Percentiles rank a stretch among this genome's conserved stretches.
Evolutionary conservation across 2,113 vertebrate species (phyloP).

Genomic region (Puma concolor): DNA sequence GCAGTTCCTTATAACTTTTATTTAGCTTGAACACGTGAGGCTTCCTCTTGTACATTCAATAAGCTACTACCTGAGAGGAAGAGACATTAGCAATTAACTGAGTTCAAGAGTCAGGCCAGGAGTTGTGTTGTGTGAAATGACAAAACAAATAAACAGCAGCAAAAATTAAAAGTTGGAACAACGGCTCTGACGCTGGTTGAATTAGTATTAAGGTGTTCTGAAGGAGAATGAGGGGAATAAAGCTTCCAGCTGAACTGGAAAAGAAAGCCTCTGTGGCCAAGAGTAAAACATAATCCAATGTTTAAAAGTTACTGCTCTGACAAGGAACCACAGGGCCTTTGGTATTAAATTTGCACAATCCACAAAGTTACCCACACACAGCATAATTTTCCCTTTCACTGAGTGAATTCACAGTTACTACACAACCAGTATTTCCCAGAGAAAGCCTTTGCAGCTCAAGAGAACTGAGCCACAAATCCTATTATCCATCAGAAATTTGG

Average conservation of each 20-base stretch:
- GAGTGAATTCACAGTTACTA: neutral
- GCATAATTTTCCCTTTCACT: neutral
- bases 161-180: neutral
- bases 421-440: neutral
- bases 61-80: neutral
- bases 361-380: neutral
- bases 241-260: neutral
- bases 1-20: neutral
- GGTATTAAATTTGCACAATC: neutral
- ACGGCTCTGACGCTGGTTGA: neutral
- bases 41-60: neutral
- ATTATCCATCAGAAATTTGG: neutral
- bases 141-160: neutral
- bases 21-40: neutral
- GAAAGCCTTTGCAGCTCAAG: neutral
- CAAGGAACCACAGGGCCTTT: neutral
- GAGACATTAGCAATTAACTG: neutral
- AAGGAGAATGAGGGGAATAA: neutral
- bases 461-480: neutral
- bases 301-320: neutral
- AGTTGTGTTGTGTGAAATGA: neutral
- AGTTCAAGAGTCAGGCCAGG: neutral
- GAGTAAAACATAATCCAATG: neutral
- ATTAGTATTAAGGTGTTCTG: neutral
- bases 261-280: neutral